phyloP scores from a whole-genome alignment of 2,797 vertebrate genomes.

The Tauraco hartlaubi region DNA sequence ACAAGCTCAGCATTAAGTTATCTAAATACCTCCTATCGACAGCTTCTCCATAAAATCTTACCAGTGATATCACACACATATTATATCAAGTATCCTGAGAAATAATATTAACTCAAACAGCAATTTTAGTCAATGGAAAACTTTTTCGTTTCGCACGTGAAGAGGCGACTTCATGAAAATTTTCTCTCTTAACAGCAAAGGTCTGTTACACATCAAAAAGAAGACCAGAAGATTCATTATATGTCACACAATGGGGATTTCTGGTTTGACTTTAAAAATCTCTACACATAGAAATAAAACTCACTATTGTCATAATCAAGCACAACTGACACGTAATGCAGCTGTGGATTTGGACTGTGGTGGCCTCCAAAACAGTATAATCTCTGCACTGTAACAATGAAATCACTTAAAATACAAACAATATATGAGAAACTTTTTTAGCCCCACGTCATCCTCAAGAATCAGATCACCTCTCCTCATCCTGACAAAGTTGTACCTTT shows the following conservation, averaged over 20 bases:
- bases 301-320: neutral
- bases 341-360: neutral
- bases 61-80: neutral
- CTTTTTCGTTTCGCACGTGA: neutral
- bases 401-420: neutral
- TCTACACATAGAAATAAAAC: neutral
- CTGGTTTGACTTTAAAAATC: neutral
- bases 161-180: neutral
- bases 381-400: neutral
- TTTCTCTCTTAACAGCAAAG: neutral
- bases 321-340: neutral
- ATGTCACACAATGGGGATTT: neutral
- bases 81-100: neutral
- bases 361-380: neutral
- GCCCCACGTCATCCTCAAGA: neutral
- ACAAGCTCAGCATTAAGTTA: neutral
- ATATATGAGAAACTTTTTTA: neutral
- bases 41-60: neutral
- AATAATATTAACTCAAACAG: neutral
- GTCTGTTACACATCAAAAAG: neutral
- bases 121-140: neutral
- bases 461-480: neutral
- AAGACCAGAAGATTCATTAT: neutral
- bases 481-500: neutral
- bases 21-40: neutral